Base-by-base conservation (phyloP, 2,888 invertebrate species). In the Neria commutata region DNA sequence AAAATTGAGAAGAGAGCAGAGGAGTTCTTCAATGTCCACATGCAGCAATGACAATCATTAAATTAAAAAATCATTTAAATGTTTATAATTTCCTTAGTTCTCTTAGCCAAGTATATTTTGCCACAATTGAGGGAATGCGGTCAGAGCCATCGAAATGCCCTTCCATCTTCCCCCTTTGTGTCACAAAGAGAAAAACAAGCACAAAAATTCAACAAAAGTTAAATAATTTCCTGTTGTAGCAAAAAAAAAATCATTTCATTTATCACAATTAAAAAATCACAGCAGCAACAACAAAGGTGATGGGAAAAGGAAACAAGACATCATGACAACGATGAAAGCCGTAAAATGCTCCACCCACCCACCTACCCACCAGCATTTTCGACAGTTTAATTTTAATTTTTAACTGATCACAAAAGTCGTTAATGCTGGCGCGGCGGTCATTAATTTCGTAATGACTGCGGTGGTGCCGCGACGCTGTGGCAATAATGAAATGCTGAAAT, bases 231-330 rank as follows among this genome's bases (percentile, higher is more conserved):
- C 42, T 42, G 42, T 42, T 42, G 17, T 42, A 14, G 46, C 3
- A 48, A 48, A 48, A 51, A n/a, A 19, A 14, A 48, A 48, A 25
- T 52, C 59, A 58, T 49, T 29, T 58, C 68, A 67, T 67, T 68
- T 62, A 68, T 67, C 68, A 67, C 56, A 46, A 33, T 52, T 52
- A 52, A 52, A 51, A 25, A 14, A 26, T n/a, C 24, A n/a, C 5
- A 51, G 33, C n/a, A 51, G 6, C 25, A 34, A 37, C 21, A 21
- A 14, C 19, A 17, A 52, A 42, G 42, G 25, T 25, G 25, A 40
- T 14, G 10, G 16, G 6, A n/a, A 25, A 24, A 10, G 25, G 8
- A 25, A 48, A 40, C 19, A 17, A 49, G 3, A 47, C 23, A 14
- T 47, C 24, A 40, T 25, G 14, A 52, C 40, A 52, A 47, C 11